Evolutionary conservation across 2,113 vertebrate genomes (phyloP).

Genomic region (Kryptolebias marmoratus): DNA sequence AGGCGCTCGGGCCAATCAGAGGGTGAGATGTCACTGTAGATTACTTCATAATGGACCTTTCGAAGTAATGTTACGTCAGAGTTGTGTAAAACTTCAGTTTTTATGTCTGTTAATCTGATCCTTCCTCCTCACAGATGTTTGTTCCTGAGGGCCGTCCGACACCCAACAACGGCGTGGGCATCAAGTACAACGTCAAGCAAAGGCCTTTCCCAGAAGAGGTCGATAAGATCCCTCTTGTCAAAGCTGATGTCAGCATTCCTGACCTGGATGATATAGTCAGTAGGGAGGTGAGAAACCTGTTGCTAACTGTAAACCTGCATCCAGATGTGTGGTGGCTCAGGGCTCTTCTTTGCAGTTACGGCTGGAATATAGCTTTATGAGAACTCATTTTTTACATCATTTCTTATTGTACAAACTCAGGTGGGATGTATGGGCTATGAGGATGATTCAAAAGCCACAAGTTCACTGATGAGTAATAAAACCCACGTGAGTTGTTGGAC

Average conservation of each 20-base stretch:
- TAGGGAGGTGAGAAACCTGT: conserved; percentile 85
- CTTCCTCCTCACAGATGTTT: conserved; percentile 83
- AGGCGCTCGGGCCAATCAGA: conserved; percentile 94
- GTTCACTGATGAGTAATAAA: conserved; percentile 52
- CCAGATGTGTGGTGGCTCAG: neutral
- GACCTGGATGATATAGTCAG: conserved; percentile 96
- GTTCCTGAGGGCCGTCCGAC: conserved; percentile 89
- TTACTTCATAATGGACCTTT: neutral
- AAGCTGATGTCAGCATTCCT: conserved; percentile 95
- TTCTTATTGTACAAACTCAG: conserved; percentile 58
- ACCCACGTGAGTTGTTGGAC: conserved; percentile 59
- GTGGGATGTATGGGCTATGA: conserved; percentile 70
- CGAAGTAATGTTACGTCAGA: neutral
- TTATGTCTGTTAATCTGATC: neutral
- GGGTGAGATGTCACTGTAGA: conserved; percentile 79
- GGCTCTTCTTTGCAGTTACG: neutral
- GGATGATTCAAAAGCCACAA: conserved; percentile 55
- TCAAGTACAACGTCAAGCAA: conserved; percentile 92
- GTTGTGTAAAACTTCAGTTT: neutral
- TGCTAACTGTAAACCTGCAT: neutral
- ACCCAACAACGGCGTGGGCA: conserved; percentile 89
- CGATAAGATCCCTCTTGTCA: conserved; percentile 96
- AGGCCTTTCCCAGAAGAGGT: conserved; percentile 96
- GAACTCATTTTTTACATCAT: conserved; percentile 4
- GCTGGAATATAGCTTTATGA: neutral